Conservation (phyloP, 2,113 vertebrate genomes). For the Pseudopodoces humilis region DNA sequence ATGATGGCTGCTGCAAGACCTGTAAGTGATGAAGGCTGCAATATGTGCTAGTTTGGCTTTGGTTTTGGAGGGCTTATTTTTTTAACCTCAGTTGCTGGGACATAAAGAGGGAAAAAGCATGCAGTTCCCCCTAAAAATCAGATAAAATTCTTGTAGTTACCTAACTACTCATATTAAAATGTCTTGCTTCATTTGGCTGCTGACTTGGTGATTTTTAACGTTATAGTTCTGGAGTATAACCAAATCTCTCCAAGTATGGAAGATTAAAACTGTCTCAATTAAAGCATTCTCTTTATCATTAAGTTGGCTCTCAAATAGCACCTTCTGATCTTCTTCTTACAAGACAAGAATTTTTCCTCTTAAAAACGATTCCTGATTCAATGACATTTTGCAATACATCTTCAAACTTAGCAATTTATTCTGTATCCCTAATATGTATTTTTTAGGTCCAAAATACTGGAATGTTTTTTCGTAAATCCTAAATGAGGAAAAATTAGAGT, state of each 20-base stretch:
- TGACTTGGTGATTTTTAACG: constrained; percentile 62
- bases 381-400: background rate
- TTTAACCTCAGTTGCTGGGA: constrained; percentile 61
- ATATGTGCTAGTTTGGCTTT: constrained; percentile 74
- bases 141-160: constrained; percentile 5
- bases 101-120: constrained; percentile 66
- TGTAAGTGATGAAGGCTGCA: constrained; percentile 86
- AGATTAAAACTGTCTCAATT: background rate
- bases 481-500: background rate
- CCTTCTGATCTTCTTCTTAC: background rate
- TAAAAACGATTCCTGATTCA: background rate
- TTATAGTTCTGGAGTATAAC: constrained; percentile 71
- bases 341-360: background rate
- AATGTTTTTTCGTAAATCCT: background rate
- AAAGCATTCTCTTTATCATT: background rate
- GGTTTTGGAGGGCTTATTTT: constrained; percentile 51
- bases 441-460: background rate
- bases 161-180: constrained; percentile 46
- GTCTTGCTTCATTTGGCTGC: constrained; percentile 75
- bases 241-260: constrained; percentile 43
- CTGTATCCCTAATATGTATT: background rate
- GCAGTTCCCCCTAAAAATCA: constrained; percentile 55
- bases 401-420: background rate
- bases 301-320: background rate
- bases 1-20: constrained; percentile 96